Conservation (phyloP, 2,797 vertebrate genomes). For the Mus caroli region DNA sequence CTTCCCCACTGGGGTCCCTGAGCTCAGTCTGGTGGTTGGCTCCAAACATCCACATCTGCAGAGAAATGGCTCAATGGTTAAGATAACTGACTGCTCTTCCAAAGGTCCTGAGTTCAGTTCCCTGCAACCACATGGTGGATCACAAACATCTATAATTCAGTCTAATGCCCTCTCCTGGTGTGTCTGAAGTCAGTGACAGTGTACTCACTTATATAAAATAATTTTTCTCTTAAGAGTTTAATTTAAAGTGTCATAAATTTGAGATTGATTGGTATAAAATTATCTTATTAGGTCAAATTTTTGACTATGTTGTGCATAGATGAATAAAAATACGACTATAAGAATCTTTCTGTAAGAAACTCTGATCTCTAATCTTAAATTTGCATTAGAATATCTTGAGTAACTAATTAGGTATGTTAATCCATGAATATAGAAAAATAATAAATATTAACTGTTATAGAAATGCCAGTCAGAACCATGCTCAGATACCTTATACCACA, state of each 20-base stretch:
- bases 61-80: too few species aligned
- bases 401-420: not conserved
- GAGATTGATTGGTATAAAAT: not conserved
- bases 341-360: not conserved
- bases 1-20: too few species aligned
- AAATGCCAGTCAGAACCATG: not conserved
- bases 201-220: not conserved
- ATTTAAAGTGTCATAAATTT: not conserved
- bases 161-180: too few species aligned
- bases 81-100: too few species aligned
- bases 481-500: not conserved
- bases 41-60: too few species aligned
- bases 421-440: not conserved
- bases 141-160: too few species aligned
- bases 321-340: not conserved
- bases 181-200: too few species aligned
- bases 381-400: not conserved
- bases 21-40: too few species aligned
- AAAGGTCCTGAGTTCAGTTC: too few species aligned
- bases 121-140: too few species aligned
- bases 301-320: not conserved
- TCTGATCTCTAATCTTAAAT: not conserved
- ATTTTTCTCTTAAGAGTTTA: not conserved
- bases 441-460: not conserved
- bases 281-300: not conserved